Percentiles rank a stretch among this genome's conserved stretches.
Conservation (phyloP, 2,113 vertebrate genomes). For the Danio rerio region GRCz12tu NC_133184.1:34423501-34424000, state of each 20-base stretch:
- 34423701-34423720: neutral
- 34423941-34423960: neutral
- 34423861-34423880: constrained; percentile 59
- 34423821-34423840: constrained; percentile 60
- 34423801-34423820: constrained; percentile 75
- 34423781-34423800: constrained; percentile 79
- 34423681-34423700: constrained; percentile 32
- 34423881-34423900: constrained; percentile 40
- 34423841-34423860: constrained; percentile 53
- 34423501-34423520: constrained; percentile 37
- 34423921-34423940: constrained; percentile 31
- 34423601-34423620: constrained; percentile 4
- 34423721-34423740: constrained; percentile 12
- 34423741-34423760: constrained; percentile 74
- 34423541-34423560: neutral
- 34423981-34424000: constrained; percentile 9
- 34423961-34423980: constrained; percentile 49
- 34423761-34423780: constrained; percentile 76
- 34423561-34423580: neutral
- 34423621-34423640: neutral
- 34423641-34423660: neutral
- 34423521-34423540: constrained; percentile 40
- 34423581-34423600: neutral
- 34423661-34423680: neutral
- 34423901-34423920: neutral